A percentile compares a stretch with the other conserved stretches of the same genome.
Conservation (phyloP, 2,797 vertebrate species). For the Urosaurus nigricauda region DNA sequence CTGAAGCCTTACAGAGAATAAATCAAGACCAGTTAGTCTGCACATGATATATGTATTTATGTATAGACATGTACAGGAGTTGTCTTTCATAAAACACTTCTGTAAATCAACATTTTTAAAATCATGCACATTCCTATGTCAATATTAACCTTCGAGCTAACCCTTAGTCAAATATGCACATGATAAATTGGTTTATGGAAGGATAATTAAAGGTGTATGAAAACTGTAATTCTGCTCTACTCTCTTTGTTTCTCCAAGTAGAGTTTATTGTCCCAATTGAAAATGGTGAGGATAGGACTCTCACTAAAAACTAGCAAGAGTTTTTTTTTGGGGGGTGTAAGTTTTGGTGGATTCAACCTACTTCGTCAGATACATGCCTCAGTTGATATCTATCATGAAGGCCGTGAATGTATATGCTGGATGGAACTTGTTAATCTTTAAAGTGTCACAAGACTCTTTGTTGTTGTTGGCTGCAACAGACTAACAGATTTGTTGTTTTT, state of each 20-base stretch:
- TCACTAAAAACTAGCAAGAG: too few species aligned
- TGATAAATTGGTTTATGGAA: conserved; percentile 18
- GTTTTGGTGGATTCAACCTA: too few species aligned
- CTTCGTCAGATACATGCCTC: too few species aligned
- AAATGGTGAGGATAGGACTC: too few species aligned
- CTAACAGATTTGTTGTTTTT: too few species aligned
- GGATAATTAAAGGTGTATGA: neutral
- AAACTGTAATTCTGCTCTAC: conserved; percentile 28
- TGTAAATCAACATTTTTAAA: conserved; percentile 48
- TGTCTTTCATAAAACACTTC: conserved; percentile 54
- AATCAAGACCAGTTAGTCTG: conserved; percentile 43
- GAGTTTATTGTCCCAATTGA: too few species aligned
- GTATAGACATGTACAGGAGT: conserved; percentile 47
- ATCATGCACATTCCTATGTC: conserved; percentile 41
- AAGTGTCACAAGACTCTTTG: too few species aligned
- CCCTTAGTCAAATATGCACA: conserved; percentile 54
- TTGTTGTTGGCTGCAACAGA: too few species aligned
- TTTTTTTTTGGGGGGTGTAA: too few species aligned
- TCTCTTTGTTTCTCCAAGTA: neutral
- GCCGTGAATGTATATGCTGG: too few species aligned
- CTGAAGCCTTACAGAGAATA: conserved; percentile 47
- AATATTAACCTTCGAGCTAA: conserved; percentile 48
- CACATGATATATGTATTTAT: conserved; percentile 27
- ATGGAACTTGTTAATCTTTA: too few species aligned
- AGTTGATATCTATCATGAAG: too few species aligned